Percentiles rank a stretch among this genome's conserved stretches.
Conservation (phyloP, 2,888 invertebrate species). For the Emesis castigata region DNA sequence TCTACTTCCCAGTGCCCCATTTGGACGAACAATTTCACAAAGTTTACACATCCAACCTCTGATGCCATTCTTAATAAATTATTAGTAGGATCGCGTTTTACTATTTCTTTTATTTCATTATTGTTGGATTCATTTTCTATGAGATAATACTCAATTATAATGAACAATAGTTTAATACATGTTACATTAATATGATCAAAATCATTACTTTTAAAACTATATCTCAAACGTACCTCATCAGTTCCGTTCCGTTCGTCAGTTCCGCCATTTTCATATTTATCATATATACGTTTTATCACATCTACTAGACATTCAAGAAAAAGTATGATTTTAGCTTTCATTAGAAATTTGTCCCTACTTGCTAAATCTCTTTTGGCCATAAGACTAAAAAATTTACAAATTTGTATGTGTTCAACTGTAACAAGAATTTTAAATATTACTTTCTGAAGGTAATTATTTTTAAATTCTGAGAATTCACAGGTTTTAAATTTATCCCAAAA, state of each 20-base stretch:
- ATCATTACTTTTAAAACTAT: neutral
- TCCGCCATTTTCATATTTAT: slow-evolving; percentile 1
- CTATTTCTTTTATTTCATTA: neutral
- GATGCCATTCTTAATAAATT: slow-evolving; percentile 16
- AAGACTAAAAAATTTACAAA: neutral
- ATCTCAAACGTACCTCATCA: neutral
- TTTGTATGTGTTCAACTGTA: neutral
- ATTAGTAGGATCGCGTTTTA: neutral
- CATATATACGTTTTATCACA: neutral
- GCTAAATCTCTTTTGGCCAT: neutral
- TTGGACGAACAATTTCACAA: neutral
- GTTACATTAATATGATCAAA: neutral
- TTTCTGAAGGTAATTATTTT: neutral
- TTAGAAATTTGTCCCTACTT: neutral
- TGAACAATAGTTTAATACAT: neutral
- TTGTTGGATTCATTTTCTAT: neutral
- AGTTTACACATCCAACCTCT: slow-evolving; percentile 8
- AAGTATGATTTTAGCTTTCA: neutral
- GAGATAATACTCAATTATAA: neutral
- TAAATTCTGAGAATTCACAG: neutral
- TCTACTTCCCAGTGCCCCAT: neutral
- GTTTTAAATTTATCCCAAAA: slow-evolving; percentile 4
- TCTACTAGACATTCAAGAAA: neutral
- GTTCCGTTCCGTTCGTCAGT: neutral
- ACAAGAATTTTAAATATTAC: neutral